Evolutionary conservation across 2,888 invertebrate species (phyloP), one percentile per base, ranked within the genome.

Genomic region (Dexiosoma caninum): DNA sequence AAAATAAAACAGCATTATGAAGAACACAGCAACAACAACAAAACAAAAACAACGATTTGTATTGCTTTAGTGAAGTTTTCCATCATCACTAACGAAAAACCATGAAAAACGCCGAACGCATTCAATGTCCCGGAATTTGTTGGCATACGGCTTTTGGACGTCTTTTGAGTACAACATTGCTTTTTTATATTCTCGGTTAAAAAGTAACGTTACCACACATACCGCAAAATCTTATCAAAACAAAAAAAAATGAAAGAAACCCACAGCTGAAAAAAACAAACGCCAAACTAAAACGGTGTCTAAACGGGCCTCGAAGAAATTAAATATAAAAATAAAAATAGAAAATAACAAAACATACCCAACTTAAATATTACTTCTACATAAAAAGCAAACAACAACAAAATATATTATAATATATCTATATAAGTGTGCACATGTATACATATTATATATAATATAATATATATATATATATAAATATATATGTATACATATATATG

Each of bases 131-230:
- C 87, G 87, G 86, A 86, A 85, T 85, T 86, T 85, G 87, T 85
- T 88, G 88, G 88, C 88, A 88, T 87, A 88, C 88, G 87, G 88
- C 87, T 86, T 87, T 85, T 87, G 86, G 87, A 88, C 88, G 88
- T 88, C 88, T 88, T 88, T 88, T 87, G 88, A 88, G 88, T 87
- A 86, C 85, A 87, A 85, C 88, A 87, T 88, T 87, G 87, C 86
- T 87, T 87, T 88, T 88, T 88, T 88, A 87, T 88, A 87, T 87
- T 86, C 86, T 88, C 86, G 88, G 87, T 83, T 78, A 83, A 84
- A 84, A 83, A 79, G 78, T 78, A 77, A 75, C 82, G 77, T 76
- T 59, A 78, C 67, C 60, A 53, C 64, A 81, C 83, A 79, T 74
- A 85, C 81, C 80, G 84, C 79, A 83, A 78, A 62, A 72, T 74